Base-by-base conservation (phyloP, 1,140 invertebrate species). In the Leptonema lineaticorne region DNA sequence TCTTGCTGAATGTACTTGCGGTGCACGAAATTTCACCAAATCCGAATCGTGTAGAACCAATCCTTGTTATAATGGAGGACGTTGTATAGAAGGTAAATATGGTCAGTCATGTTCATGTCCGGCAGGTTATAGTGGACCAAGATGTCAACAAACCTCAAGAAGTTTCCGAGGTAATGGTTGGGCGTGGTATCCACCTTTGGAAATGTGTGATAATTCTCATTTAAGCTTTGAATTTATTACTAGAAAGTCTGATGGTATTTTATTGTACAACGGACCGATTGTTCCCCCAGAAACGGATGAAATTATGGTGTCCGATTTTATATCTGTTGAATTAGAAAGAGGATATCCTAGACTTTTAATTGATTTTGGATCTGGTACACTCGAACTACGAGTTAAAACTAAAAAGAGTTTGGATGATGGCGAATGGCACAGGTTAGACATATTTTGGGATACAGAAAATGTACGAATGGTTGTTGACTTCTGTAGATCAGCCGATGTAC, bases 181-280 rank as follows among this genome's bases (percentile, higher is more conserved):
- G 92, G 95, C 96, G 8, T 96, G 96, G 93, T 98, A 96, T 83
- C 92, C 94, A 0, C 88, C 96, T 0, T 81, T 99, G 6, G 93
- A 96, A 76, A 96, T 98, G 90, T 98, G 96, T 79, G 94, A 97
- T 74, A 90, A 90, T 63, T 96, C 95, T 22, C 94, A 96, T 82
- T 85, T 98, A 45, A 96, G 93, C 74, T 87, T 98, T 63, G 95
- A 98, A 80, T 97, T 99, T 76, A 91, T 96, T 63, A 98, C 96
- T 0, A 85, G 89, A 73, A 92, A 93, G 78, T 87, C 89, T 0
- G 93, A 97, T 76, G 96, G 96, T 1, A 82, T 97, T n/a, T 83
- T 99, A 45, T 81, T 99, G 7, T 99, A 98, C 78, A 98, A 98
- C 80, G 97, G 97, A 30, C 96, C 97, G 0, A 95, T 97, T 73